Base-by-base conservation (phyloP, 2,113 vertebrate species). In the Trinectes maculatus region DNA sequence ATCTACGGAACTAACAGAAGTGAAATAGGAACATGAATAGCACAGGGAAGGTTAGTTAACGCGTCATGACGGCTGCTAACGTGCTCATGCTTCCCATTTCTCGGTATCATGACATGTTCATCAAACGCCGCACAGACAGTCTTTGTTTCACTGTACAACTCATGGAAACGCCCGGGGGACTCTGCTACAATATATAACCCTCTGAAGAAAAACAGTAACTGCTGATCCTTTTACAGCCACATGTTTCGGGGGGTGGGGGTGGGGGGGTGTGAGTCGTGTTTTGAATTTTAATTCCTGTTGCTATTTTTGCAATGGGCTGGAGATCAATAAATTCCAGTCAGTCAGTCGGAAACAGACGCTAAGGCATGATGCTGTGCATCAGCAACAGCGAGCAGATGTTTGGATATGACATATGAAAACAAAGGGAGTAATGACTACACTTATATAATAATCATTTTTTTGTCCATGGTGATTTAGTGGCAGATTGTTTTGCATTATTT, bases 11-110 rank as follows among this genome's bases (percentile, higher is more conserved):
- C n/a, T n/a, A n/a, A 3, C 33, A 55, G 34, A 65, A 67, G 51
- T 55, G 66, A 72, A 60, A 51, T 9, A 36, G 26, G 3, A 56
- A 6, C 5, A 65, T 54, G 25, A 68, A 72, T 54, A 60, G 43
- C 58, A 33, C 31, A 40, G 39, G 62, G 25, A 40, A n/a, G 47
- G 6, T n/a, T n/a, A n/a, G n/a, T n/a, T n/a, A n/a, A n/a, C n/a
- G n/a, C n/a, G n/a, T n/a, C n/a, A n/a, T n/a, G n/a, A n/a, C n/a
- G n/a, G n/a, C n/a, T 26, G 58, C 47, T 48, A 58, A 64, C 42
- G 11, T 18, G 29, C 55, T 58, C 53, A 25, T 63, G 46, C n/a
- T 63, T 59, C 22, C 71, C 29, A 39, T 49, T 33, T 51, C 52
- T 44, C 40, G 44, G 39, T 37, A n/a, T 40, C 34, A 11, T 51